These are phyloP conservation scores for Halichondria panicea DNA, from an alignment of 37 sponge, comb jelly and placozoan species.

Conservation along the genomic window DNA sequence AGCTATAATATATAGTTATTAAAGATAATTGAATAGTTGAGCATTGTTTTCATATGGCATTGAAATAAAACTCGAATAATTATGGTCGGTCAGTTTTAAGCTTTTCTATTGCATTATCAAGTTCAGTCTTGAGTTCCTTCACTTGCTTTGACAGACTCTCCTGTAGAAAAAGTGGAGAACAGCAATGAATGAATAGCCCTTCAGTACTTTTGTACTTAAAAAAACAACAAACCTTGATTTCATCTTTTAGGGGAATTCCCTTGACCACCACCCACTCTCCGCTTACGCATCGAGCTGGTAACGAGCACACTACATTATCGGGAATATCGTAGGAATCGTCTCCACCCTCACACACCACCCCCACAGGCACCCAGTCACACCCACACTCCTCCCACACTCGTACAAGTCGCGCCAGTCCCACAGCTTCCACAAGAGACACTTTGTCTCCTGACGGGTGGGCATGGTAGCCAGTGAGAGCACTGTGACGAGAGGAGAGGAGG, in stretches of 20 bases:
- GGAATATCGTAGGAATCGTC: slow-evolving; percentile 3
- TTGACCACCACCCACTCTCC: slow-evolving; percentile 28
- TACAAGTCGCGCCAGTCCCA: slow-evolving; percentile 16
- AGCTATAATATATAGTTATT: too few relatives aligned
- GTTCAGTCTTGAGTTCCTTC: neutral
- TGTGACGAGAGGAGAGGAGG: slow-evolving; percentile 3
- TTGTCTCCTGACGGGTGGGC: neutral
- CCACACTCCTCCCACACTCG: slow-evolving; percentile 17
- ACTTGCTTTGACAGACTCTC: slow-evolving; percentile 13
- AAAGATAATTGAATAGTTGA: too few relatives aligned
- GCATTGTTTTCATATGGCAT: too few relatives aligned
- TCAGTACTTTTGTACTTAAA: too few relatives aligned
- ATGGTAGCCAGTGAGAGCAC: slow-evolving; percentile 1
- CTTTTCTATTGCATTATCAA: neutral
- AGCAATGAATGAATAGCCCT: too few relatives aligned
- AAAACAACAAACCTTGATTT: slow-evolving; percentile 8
- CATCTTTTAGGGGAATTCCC: neutral
- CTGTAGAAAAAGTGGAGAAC: neutral
- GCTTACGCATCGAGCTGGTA: slow-evolving; percentile 13
- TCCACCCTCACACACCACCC: slow-evolving; percentile 26
- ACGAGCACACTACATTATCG: slow-evolving; percentile 16
- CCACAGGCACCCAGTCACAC: slow-evolving; percentile 47
- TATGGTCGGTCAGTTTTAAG: too few relatives aligned
- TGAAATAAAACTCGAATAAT: too few relatives aligned
- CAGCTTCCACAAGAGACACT: slow-evolving; percentile 40